Base-by-base conservation (phyloP, 2,113 vertebrate species). In the Semnornis frantzii region DNA sequence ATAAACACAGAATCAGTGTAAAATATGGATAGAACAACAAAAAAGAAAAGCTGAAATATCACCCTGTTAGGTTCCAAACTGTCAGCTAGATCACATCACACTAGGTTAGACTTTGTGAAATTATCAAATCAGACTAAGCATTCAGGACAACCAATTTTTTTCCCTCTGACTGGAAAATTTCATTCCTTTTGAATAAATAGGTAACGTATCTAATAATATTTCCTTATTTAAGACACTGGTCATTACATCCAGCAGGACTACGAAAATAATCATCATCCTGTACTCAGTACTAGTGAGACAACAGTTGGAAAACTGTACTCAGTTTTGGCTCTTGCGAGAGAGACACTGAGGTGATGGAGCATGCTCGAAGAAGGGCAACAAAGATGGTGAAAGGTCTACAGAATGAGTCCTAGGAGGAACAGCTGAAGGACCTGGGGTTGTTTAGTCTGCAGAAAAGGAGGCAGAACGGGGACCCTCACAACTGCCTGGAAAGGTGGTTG, bases 1-100 rank as follows among this genome's bases (percentile, higher is more conserved):
- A 78, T 89, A 89, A 96, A 91, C 68, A 94, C 30, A 91, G 72
- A 94, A 30, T 5, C 12, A 27, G 9, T 46, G 59, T 18, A 30
- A 70, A 89, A 73, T 76, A 82, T 2, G 7, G 82, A 79, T 39
- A 87, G 28, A 89, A 92, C 8, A 85, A 46, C 24, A 39, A 70
- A 17, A 85, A 81, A 46, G 8, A 78, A 91, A 85, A 70, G 33
- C 33, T 80, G 39, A 78, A 89, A 4, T 10, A 24, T 33, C 31
- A 70, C 39, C 39, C 10, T 39, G 15, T 34, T 74, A 57, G 2
- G 9, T 39, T 89, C 37, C 39, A 66, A 75, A 71, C 18, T 83
- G 54, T 80, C 9, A 3, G 18, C 20, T 85, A 54, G 31, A 86
- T 75, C 42, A 59, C 21, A 76, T 72, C 63, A 79, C 0, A 0